phyloP scores from a whole-genome alignment of 1,140 invertebrate species.

The Phortica variegata region DNA sequence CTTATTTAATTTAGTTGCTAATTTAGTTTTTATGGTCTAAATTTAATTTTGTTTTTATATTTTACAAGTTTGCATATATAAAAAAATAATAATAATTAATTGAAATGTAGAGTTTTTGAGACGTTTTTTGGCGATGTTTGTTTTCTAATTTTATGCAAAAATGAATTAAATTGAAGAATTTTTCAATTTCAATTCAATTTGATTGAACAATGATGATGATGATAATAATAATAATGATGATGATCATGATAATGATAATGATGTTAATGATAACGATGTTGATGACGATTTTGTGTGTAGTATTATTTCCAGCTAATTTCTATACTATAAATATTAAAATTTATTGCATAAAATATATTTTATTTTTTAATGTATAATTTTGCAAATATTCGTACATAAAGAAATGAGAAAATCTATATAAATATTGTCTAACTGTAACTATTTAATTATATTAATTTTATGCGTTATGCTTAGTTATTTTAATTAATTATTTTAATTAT shows the following conservation, averaged over 20 bases:
- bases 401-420: constrained; percentile 44
- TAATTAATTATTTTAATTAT: constrained; percentile 33
- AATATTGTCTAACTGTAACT: constrained; percentile 40
- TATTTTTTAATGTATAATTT: background rate
- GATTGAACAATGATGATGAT: constrained; percentile 6
- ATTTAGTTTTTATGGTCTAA: constrained; percentile 7
- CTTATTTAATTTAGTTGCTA: constrained; percentile 3
- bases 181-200: constrained; percentile 6
- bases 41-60: background rate
- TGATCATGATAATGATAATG: too few relatives aligned
- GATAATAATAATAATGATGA: too few relatives aligned
- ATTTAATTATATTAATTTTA: constrained; percentile 51
- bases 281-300: constrained; percentile 25
- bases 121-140: too few relatives aligned
- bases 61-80: too few relatives aligned
- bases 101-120: too few relatives aligned
- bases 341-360: too few relatives aligned
- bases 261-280: background rate
- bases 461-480: constrained; percentile 50
- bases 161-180: too few relatives aligned
- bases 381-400: constrained; percentile 17
- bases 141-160: constrained; percentile 51
- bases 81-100: too few relatives aligned
- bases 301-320: constrained; percentile 38
- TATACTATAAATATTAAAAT: too few relatives aligned